phyloP scores from a whole-genome alignment of 2,888 invertebrate genomes.

The Drosophila mulleri region DNA sequence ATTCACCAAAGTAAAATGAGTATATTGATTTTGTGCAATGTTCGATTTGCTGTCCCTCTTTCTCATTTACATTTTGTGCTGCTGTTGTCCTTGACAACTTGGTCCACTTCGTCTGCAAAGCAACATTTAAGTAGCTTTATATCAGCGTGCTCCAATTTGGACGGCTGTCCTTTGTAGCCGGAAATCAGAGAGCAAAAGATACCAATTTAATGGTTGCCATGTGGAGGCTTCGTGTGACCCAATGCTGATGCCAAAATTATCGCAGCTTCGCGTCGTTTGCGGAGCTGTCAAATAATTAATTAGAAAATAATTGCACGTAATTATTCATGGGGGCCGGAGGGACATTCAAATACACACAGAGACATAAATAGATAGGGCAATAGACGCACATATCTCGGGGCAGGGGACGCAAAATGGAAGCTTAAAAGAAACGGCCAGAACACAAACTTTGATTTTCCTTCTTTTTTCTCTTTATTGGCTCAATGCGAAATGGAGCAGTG shows the following conservation, averaged over 20 bases:
- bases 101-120: conserved; percentile 26
- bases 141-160: conserved; percentile 25
- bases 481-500: conserved; percentile 29
- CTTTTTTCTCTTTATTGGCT: conserved; percentile 46
- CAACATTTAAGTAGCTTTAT: conserved; percentile 70
- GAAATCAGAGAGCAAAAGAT: conserved; percentile 38
- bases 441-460: conserved; percentile 60
- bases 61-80: neutral
- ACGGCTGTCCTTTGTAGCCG: conserved; percentile 26
- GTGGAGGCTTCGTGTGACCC: conserved; percentile 31
- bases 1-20: too few relatives aligned
- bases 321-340: conserved; percentile 69
- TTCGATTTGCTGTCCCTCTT: too few relatives aligned
- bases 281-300: conserved; percentile 78
- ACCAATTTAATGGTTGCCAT: conserved; percentile 72
- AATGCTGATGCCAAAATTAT: conserved; percentile 67
- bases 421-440: conserved; percentile 14
- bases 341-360: conserved; percentile 48
- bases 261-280: conserved; percentile 55
- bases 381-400: conserved; percentile 7
- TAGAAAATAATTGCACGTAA: conserved; percentile 81
- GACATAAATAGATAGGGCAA: conserved; percentile 13
- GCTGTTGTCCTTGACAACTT: conserved; percentile 8
- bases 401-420: conserved; percentile 31
- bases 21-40: too few relatives aligned